These are phyloP conservation scores for Pseudachorutes palmiensis DNA, from an alignment of 1,140 invertebrate species.

Conservation along the genomic window DNA sequence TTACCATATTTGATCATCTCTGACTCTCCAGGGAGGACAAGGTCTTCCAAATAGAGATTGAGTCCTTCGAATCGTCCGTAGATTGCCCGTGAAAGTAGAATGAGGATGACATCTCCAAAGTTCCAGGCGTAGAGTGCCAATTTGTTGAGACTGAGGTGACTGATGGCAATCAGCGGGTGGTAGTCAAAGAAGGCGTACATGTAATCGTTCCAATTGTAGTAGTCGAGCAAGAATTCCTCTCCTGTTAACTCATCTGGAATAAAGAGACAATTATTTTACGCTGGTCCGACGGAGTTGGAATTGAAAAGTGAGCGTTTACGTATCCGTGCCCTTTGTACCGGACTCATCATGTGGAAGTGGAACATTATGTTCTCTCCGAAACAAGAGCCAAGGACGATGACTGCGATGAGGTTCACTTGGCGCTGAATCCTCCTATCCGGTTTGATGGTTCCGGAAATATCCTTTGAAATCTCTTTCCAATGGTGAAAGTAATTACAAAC, in stretches of 20 bases:
- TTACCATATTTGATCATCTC: too few relatives aligned
- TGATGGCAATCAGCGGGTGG: slow-evolving; percentile 12
- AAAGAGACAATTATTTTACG: neutral
- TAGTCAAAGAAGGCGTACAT: slow-evolving; percentile 27
- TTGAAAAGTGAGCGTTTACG: neutral
- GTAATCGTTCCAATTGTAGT: slow-evolving; percentile 28
- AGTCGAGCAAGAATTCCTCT: slow-evolving; percentile 25
- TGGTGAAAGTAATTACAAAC: slow-evolving; percentile 17
- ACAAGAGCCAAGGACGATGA: slow-evolving; percentile 19
- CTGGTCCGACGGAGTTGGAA: neutral
- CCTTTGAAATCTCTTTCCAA: slow-evolving; percentile 19
- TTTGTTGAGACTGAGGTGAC: slow-evolving; percentile 26
- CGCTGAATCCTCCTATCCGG: slow-evolving; percentile 14
- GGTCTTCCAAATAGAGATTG: slow-evolving; percentile 22
- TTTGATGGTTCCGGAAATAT: neutral
- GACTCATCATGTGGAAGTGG: slow-evolving; percentile 28
- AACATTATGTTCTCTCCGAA: slow-evolving; percentile 28
- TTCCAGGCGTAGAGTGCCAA: slow-evolving; percentile 29
- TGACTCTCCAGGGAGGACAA: neutral
- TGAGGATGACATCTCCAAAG: slow-evolving; percentile 32
- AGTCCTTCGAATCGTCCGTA: slow-evolving; percentile 22
- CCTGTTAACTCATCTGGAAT: slow-evolving; percentile 10
- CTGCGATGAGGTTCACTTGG: slow-evolving; percentile 24
- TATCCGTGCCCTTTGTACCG: neutral
- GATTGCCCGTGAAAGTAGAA: slow-evolving; percentile 27